Evolutionary conservation across 2,113 vertebrate species (phyloP), one percentile per base, ranked within the genome.

Genomic region (Sorex fumeus): DNA sequence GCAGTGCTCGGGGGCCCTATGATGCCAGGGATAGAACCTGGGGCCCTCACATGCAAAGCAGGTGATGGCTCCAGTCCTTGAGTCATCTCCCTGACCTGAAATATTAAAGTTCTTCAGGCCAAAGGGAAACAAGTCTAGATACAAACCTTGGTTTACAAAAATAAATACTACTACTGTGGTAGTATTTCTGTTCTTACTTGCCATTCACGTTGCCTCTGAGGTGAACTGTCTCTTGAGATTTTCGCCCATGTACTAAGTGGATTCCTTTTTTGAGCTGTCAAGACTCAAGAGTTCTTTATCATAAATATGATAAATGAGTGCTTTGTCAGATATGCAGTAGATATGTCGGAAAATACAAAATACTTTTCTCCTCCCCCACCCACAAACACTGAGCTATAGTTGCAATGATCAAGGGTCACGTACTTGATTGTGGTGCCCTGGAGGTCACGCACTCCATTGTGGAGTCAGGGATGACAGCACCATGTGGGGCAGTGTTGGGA

Each of bases 261-360:
- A 53, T 53, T 11, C 30, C 8, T 86, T 19, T 66, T 62, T 21
- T 87, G 64, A 11, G 62, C 30, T 76, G 6, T 13, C 64, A 30
- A 87, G 40, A 64, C 62, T 47, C 45, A 40, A 47, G 57, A 87
- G 80, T 82, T 67, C 62, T 67, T 82, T 66, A 66, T 28, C 75
- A 4, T 43, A 64, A 40, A 43, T n/a, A 45, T 34, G 30, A 75
- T 40, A 40, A 40, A 40, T 40, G 40, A 40, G 30, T 25, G 27
- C 34, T 62, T 74, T 60, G 50, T n/a, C 83, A 60, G 69, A 60
- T 23, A 30, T 2, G 45, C 71, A 7, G 79, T 43, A 47, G 47
- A 50, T 34, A 70, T 16, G 21, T 50, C 18, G 3, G 43, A 34
- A 45, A 70, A 69, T 34, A 84, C 64, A 43, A 81, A 64, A 64